These are phyloP conservation scores for Metaphire vulgaris DNA, from an alignment of 1,140 invertebrate species.

Conservation along the genomic window DNA sequence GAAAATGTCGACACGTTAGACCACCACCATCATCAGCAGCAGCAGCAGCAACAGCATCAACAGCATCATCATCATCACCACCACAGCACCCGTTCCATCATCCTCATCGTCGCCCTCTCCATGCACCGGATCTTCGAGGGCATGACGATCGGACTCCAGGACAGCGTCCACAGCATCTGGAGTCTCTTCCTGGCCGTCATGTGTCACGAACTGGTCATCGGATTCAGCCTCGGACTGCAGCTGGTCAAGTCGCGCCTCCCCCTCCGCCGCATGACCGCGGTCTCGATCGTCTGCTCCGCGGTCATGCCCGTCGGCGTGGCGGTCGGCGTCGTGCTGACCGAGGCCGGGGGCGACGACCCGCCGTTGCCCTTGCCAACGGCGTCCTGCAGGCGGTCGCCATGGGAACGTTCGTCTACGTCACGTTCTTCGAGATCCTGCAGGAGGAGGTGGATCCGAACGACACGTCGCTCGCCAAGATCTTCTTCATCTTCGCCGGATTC, in stretches of 20 bases:
- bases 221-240: constrained; percentile 60
- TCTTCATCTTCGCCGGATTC: constrained; percentile 18
- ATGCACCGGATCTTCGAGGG: constrained; percentile 46
- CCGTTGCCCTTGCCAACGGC: constrained; percentile 49
- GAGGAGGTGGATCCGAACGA: constrained; percentile 47
- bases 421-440: constrained; percentile 80
- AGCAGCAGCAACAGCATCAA: too few species aligned
- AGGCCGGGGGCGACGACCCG: constrained; percentile 41
- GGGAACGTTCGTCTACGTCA: constrained; percentile 84
- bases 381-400: constrained; percentile 66
- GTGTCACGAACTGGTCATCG: constrained; percentile 69
- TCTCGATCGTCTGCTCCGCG: constrained; percentile 55
- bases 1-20: constrained; percentile 28
- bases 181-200: constrained; percentile 59
- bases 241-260: constrained; percentile 40
- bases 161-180: constrained; percentile 59
- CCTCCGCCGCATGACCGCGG: constrained; percentile 22
- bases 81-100: constrained; percentile 31
- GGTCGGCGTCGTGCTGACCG: constrained; percentile 57
- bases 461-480: constrained; percentile 1
- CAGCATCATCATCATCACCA: constrained; percentile 5
- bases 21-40: neutral
- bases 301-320: constrained; percentile 63
- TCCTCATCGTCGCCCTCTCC: constrained; percentile 40
- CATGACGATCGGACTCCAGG: constrained; percentile 38